These are phyloP conservation scores for Lontra canadensis DNA, from an alignment of 2,113 vertebrate species.

Conservation along the genomic window DNA sequence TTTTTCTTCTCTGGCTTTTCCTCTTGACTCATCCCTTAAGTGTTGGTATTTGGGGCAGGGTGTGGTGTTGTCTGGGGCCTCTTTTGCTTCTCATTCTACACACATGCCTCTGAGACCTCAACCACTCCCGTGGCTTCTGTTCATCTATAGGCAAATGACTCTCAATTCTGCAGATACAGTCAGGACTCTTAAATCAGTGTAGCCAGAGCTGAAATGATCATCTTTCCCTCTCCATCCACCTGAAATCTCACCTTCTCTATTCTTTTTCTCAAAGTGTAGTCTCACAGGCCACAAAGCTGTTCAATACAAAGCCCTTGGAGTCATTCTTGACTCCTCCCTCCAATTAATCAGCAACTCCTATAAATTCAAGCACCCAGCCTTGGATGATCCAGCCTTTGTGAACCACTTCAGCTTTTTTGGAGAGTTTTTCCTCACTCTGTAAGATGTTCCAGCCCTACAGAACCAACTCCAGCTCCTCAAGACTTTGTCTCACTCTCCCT, in stretches of 20 bases:
- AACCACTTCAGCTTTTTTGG: neutral
- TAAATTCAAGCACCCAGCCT: neutral
- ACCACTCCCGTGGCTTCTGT: neutral
- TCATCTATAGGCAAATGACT: neutral
- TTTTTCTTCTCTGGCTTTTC: neutral
- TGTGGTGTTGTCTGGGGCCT: neutral
- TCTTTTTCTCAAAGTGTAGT: neutral
- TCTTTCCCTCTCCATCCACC: neutral
- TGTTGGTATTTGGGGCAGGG: neutral
- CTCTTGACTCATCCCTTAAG: neutral
- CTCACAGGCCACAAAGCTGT: neutral
- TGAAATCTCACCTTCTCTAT: neutral
- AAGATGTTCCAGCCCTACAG: neutral
- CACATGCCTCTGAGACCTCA: neutral
- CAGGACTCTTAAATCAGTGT: neutral
- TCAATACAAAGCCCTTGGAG: neutral
- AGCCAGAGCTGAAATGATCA: neutral
- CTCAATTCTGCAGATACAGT: too few relatives aligned
- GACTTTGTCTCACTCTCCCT: neutral
- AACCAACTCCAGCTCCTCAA: neutral
- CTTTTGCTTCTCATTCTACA: neutral
- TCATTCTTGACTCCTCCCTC: neutral
- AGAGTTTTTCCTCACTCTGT: neutral
- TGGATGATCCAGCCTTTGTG: neutral
- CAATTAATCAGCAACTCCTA: neutral